These are phyloP conservation scores for Callospermophilus lateralis DNA, from an alignment of 2,113 vertebrate species.

Conservation along the genomic window DNA sequence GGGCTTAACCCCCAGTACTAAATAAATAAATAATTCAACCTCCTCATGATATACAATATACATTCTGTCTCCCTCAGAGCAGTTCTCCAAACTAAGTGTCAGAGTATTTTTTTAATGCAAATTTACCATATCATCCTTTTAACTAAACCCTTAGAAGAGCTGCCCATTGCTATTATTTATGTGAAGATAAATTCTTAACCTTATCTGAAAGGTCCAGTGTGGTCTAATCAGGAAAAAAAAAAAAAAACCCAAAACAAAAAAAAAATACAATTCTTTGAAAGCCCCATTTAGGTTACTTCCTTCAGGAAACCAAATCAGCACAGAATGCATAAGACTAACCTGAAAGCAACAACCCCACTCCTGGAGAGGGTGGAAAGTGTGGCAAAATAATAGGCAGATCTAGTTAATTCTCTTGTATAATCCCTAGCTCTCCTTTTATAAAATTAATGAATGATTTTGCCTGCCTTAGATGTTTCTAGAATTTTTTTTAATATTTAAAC, in stretches of 20 bases:
- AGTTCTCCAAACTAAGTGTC: not conserved
- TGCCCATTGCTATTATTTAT: constrained; percentile 8
- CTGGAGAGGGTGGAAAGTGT: not conserved
- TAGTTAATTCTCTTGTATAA: not conserved
- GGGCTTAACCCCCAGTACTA: not conserved
- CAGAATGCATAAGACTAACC: not conserved
- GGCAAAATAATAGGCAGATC: not conserved
- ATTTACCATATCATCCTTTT: not conserved
- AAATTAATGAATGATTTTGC: not conserved
- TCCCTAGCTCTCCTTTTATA: not conserved
- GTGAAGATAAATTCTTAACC: constrained; percentile 13
- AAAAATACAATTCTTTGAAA: constrained; percentile 28
- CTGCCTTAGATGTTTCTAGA: not conserved
- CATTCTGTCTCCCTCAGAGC: not conserved
- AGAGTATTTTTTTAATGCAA: constrained; percentile 20
- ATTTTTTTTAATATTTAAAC: not conserved
- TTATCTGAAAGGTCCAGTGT: not conserved
- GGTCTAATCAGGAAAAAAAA: constrained; percentile 7
- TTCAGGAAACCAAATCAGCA: constrained; percentile 56
- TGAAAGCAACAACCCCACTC: not conserved
- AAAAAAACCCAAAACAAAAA: not conserved
- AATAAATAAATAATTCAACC: not conserved
- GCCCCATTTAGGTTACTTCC: constrained; percentile 29
- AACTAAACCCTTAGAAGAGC: not conserved
- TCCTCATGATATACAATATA: not conserved